Percentiles rank a stretch among this genome's conserved stretches.
Evolutionary conservation across 1,140 invertebrate species (phyloP).

Genomic region (Gryllus bimaculatus): DNA sequence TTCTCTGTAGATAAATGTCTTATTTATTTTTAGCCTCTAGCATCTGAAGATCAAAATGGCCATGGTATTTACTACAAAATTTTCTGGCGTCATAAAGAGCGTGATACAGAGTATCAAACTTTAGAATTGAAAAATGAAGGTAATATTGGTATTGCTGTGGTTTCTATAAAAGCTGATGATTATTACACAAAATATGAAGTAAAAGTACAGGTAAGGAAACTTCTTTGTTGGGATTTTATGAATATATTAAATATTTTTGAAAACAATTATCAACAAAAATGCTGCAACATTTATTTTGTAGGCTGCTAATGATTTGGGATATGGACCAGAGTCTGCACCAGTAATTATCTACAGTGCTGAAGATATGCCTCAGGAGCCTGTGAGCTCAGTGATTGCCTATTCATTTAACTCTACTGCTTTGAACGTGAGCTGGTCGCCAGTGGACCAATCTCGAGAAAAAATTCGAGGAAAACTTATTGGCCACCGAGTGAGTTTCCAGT

Average conservation of each 20-base stretch:
- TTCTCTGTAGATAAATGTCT: background rate
- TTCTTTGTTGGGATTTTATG: background rate
- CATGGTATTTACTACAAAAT: constrained; percentile 85
- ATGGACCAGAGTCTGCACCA: constrained; percentile 70
- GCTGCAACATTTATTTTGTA: constrained; percentile 34
- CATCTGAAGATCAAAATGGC: constrained; percentile 70
- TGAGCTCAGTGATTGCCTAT: constrained; percentile 63
- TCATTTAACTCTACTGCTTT: constrained; percentile 85
- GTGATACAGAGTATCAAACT: constrained; percentile 59
- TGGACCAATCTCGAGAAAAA: constrained; percentile 72
- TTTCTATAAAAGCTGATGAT: constrained; percentile 58
- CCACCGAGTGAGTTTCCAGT: constrained; percentile 55
- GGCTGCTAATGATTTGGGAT: constrained; percentile 70
- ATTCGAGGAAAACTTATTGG: constrained; percentile 85
- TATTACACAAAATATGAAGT: constrained; percentile 87
- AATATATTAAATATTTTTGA: background rate
- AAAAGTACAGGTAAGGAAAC: constrained; percentile 55
- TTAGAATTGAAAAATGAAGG: constrained; percentile 58
- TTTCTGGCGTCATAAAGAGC: constrained; percentile 67
- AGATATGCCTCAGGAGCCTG: constrained; percentile 87
- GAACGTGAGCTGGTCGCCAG: constrained; percentile 84
- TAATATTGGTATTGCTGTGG: constrained; percentile 66
- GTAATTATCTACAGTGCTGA: constrained; percentile 82
- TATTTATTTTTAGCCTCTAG: constrained; percentile 44
- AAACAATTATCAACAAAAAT: background rate